phyloP scores from a whole-genome alignment of 2,797 vertebrate species.

The Pangasius mekongensis region DNA sequence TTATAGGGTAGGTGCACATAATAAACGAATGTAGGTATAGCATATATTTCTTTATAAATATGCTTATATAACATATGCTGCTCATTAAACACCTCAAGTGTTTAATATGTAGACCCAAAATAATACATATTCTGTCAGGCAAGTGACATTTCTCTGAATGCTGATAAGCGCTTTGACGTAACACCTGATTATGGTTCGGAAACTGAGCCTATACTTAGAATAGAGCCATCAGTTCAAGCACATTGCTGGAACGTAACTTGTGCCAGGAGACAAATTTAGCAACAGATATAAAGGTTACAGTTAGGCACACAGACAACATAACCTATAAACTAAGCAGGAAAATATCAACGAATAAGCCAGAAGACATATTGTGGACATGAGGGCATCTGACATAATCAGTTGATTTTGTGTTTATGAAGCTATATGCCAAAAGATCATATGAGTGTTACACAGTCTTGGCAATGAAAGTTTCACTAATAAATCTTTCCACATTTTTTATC shows the following conservation, averaged over 20 bases:
- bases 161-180: slow-evolving; percentile 13
- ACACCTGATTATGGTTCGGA: slow-evolving; percentile 44
- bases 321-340: slow-evolving; percentile 12
- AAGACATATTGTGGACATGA: not conserved
- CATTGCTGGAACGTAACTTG: slow-evolving; percentile 35
- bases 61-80: not conserved
- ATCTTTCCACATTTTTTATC: not conserved
- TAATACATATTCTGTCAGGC: not conserved
- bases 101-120: not conserved
- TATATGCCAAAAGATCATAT: not conserved
- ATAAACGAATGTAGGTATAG: not conserved
- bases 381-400: not conserved
- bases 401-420: not conserved
- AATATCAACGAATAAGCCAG: slow-evolving; percentile 15
- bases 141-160: slow-evolving; percentile 11
- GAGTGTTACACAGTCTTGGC: not conserved
- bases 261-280: slow-evolving; percentile 49
- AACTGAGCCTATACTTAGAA: slow-evolving; percentile 50
- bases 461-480: not conserved
- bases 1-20: not conserved
- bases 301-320: slow-evolving; percentile 14
- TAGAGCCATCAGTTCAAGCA: slow-evolving; percentile 36
- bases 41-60: not conserved
- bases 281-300: slow-evolving; percentile 51
- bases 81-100: not conserved